Percentiles rank a stretch among this genome's conserved stretches.
These are phyloP conservation scores for Pachyrhynchus sulphureomaculatus DNA, from an alignment of 1,140 invertebrate genomes.

Conservation along the genomic window DNA sequence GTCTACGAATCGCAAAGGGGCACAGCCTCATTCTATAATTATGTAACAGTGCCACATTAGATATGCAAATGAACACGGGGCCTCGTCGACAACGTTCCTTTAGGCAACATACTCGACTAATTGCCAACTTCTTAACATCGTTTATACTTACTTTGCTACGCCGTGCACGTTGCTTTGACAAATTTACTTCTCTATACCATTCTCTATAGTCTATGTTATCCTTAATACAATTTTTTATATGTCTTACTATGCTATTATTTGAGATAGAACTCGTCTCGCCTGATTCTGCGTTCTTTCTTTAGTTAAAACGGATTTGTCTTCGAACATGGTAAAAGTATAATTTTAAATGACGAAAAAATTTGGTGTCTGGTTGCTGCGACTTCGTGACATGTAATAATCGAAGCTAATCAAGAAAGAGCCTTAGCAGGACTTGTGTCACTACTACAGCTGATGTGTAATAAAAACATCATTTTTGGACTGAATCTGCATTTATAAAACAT, in stretches of 20 bases:
- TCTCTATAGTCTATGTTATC: slow-evolving; percentile 19
- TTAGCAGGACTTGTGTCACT: no score
- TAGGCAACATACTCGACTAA: slow-evolving; percentile 50
- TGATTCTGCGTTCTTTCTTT: no score
- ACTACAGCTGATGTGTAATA: no score
- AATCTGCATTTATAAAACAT: no score
- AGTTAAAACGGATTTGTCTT: no score
- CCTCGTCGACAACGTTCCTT: slow-evolving; percentile 42
- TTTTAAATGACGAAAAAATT: no score
- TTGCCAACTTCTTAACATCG: slow-evolving; percentile 54
- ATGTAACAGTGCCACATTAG: slow-evolving; percentile 50
- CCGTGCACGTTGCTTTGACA: slow-evolving; percentile 52
- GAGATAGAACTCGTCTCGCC: not conserved
- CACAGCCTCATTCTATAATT: slow-evolving; percentile 51
- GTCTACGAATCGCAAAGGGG: no score
- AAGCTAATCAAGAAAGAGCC: no score
- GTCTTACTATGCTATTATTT: slow-evolving; percentile 10
- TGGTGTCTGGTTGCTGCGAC: no score
- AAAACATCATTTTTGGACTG: no score
- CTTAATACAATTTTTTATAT: slow-evolving; percentile 43
- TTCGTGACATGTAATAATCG: no score
- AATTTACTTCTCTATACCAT: slow-evolving; percentile 47
- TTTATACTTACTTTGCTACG: slow-evolving; percentile 52
- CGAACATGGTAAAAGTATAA: no score
- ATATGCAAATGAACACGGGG: slow-evolving; percentile 50